These are phyloP conservation scores for Pyrochroa serraticornis DNA, from an alignment of 2,888 invertebrate species.

Conservation along the genomic window DNA sequence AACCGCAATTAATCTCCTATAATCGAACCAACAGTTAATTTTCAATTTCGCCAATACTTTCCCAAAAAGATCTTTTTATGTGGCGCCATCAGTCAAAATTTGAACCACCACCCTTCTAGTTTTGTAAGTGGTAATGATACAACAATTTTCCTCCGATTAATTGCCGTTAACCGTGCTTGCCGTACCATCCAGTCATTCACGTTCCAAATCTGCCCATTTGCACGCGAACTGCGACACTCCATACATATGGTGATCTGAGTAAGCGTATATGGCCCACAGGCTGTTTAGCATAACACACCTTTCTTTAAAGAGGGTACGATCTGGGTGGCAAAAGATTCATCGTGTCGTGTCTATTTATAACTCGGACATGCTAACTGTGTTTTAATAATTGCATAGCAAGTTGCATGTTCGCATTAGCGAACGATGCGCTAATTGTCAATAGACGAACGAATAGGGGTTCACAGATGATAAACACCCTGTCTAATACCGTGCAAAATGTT, in stretches of 20 bases:
- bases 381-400: conserved; percentile 51
- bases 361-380: conserved; percentile 46
- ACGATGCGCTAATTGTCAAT: conserved; percentile 44
- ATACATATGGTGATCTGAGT: conserved; percentile 11
- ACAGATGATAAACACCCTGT: conserved; percentile 16
- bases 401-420: conserved; percentile 47
- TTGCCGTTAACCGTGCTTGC: too few relatives aligned
- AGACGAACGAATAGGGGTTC: conserved; percentile 5
- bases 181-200: too few relatives aligned
- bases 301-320: conserved; percentile 14
- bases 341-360: conserved; percentile 47
- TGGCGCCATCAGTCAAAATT: too few relatives aligned
- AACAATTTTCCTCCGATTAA: too few relatives aligned
- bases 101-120: too few relatives aligned
- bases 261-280: conserved; percentile 24
- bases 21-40: too few relatives aligned
- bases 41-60: too few relatives aligned
- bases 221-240: conserved; percentile 15
- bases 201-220: too few relatives aligned
- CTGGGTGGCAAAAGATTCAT: conserved; percentile 19
- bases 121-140: too few relatives aligned
- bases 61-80: too few relatives aligned
- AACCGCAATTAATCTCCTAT: too few relatives aligned
- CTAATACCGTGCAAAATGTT: conserved; percentile 21
- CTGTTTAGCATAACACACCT: conserved; percentile 9